A percentile compares a stretch with the other conserved stretches of the same genome.
phyloP scores from a whole-genome alignment of 2,888 invertebrate genomes.

The Sphaeridia pumilis region DNA sequence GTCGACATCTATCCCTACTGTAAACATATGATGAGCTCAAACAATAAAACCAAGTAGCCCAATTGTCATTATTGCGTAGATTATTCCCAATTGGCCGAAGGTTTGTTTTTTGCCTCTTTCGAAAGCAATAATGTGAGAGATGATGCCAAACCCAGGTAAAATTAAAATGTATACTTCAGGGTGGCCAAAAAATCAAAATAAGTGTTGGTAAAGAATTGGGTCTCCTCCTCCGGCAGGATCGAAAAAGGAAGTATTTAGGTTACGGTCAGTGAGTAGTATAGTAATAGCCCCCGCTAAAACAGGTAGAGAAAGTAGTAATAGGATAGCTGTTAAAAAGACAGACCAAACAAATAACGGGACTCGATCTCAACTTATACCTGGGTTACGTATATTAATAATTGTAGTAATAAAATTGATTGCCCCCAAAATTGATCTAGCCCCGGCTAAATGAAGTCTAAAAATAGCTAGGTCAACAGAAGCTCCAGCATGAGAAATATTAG shows the following conservation, averaged over 20 bases:
- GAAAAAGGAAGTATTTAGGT: constrained; percentile 70
- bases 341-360: constrained; percentile 63
- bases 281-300: constrained; percentile 69
- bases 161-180: constrained; percentile 80
- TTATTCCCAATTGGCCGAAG: constrained; percentile 60
- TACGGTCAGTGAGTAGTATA: constrained; percentile 65
- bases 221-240: constrained; percentile 68
- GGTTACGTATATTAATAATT: constrained; percentile 54
- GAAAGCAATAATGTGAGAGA: constrained; percentile 64
- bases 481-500: constrained; percentile 52
- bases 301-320: constrained; percentile 57
- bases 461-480: constrained; percentile 61
- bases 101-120: constrained; percentile 63
- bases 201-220: constrained; percentile 66
- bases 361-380: constrained; percentile 51
- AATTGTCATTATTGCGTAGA: constrained; percentile 74
- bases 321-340: constrained; percentile 52
- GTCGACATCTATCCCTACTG: constrained; percentile 70
- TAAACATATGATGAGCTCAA: constrained; percentile 76
- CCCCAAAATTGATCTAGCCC: constrained; percentile 60
- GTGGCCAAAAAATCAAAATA: constrained; percentile 81
- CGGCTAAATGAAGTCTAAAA: constrained; percentile 64
- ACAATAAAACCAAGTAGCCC: constrained; percentile 71
- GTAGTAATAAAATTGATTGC: constrained; percentile 70
- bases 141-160: constrained; percentile 69